Evolutionary conservation across 2,888 invertebrate genomes (phyloP), one percentile per base, ranked within the genome.

Genomic region (Luffia ferchaultella): DNA sequence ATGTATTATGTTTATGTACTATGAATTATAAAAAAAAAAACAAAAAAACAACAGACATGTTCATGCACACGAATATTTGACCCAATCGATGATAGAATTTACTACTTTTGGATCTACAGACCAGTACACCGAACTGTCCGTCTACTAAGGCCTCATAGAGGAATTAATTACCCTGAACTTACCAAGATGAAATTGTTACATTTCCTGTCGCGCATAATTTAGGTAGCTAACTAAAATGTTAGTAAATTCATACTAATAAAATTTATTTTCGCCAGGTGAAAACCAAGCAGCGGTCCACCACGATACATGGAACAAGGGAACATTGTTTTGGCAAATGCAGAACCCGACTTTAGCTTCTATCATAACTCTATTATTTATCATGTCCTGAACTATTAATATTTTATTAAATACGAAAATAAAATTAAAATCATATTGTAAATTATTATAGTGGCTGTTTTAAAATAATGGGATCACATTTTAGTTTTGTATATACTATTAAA

Each of bases 281-380:
- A 88, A 87, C 58, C 88, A 88, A 62, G 88, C 88, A 1, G 88
- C 88, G 1, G 88, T 88, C 46, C 87, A 88, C 58, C 88, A 87
- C 58, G 88, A 88, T 62, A 87, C 86, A 12, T 86, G 87, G 85
- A 87, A 87, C 62, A 77, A 83, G 60, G 86, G 83, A 53, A 64
- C 71, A 18, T 62, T 75, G 19, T 79, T 73, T 60, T 79, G 78
- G 75, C 30, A 30, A 3, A 30, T 30, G 30, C 30, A 30, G 30
- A 30, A 30, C 30, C 12, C 12, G 12, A 30, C 12, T 30, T 30
- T 30, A 30, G 30, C 30, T 30, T 30, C 30, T 7, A 7, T 30
- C 12, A 12, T 12, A 30, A 12, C 12, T 30, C 5, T 30, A 30
- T 30, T 30, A 30, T 7, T 30, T 30, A 3, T 30, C 5, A 30